phyloP scores from a whole-genome alignment of 1,140 invertebrate genomes.

The Heliconius hermathena region DNA sequence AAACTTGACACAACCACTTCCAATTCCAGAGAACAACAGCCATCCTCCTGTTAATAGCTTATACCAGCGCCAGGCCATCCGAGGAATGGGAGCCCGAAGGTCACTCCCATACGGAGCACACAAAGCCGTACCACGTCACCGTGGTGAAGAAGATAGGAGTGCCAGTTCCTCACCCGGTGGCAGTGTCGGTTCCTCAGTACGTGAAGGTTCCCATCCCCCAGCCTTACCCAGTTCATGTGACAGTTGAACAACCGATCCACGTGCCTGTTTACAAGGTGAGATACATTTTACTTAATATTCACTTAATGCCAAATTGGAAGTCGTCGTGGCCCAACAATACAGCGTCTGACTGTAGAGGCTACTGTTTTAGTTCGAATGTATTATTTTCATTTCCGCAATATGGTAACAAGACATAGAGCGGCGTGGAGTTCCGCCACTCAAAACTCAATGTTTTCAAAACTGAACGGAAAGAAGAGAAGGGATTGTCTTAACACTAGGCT shows the following conservation, averaged over 20 bases:
- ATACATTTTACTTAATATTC: too few relatives aligned
- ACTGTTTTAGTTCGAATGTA: too few relatives aligned
- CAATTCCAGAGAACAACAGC: slow-evolving; percentile 65
- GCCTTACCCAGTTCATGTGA: slow-evolving; percentile 87
- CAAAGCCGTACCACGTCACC: slow-evolving; percentile 87
- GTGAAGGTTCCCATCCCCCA: slow-evolving; percentile 89
- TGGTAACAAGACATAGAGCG: too few relatives aligned
- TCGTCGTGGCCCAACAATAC: neutral
- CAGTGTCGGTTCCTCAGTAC: slow-evolving; percentile 87
- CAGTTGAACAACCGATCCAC: slow-evolving; percentile 87
- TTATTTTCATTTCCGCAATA: too few relatives aligned
- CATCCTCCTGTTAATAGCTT: slow-evolving; percentile 85
- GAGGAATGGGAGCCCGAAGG: slow-evolving; percentile 91
- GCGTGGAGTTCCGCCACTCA: too few relatives aligned
- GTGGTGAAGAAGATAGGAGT: slow-evolving; percentile 89
- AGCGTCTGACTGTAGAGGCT: too few relatives aligned
- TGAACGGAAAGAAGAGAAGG: too few relatives aligned
- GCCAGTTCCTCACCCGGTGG: slow-evolving; percentile 88
- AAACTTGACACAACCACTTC: neutral
- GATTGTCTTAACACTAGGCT: too few relatives aligned
- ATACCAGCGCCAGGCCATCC: slow-evolving; percentile 85
- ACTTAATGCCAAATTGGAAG: too few relatives aligned
- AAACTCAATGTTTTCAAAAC: neutral
- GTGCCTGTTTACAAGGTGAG: slow-evolving; percentile 88
- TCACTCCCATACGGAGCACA: slow-evolving; percentile 84